Base-by-base conservation (phyloP, 2,888 invertebrate genomes). In the Nemapogon koenigi region DNA sequence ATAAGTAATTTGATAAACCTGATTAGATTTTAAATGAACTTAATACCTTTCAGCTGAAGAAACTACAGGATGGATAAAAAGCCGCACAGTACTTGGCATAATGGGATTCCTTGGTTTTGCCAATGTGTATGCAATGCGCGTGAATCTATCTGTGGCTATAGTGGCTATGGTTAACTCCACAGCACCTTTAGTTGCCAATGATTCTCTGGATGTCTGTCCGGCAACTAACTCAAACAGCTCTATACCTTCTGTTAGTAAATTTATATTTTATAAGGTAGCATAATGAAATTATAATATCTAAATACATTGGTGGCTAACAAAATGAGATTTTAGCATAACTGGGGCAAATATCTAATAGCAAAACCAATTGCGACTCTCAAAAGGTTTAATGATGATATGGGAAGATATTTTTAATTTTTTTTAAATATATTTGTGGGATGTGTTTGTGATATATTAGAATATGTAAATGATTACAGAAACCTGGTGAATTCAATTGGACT, bases 111-210 rank as follows among this genome's bases (percentile, higher is more conserved):
- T 93, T 36, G 94, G 94, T 10, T 93, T 93, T 60, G 91, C 91
- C 41, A 87, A 91, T 57, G 91, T 93, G 3, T 94, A 94, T 66
- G 91, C 93, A 0, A 91, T 94, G 89, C 80, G 94, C 41, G 93
- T 94, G 1, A 94, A 94, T 64, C 80, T 97, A 19, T 94, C 94
- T 1, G 92, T 97, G 15, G 95, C 96, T 25, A 93, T 97, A 55
- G 94, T 97, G 18, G 94, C 94, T 18, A 97, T 97, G 97, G 90
- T 92, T 27, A 91, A 91, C 60, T 82, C 84, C 38, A 87, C 90
- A 2, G 83, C 83, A 1, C 83, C 85, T 1, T 57, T 75, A 16
- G 65, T 79, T 15, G 63, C 76, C 35, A 84, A 83, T 53, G 81
- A 62, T 35, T 80, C 82, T 16, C 60, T 78, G 40, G 88, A 89